Base-by-base conservation (phyloP, 1,140 invertebrate genomes). In the Bicyclus anynana region DNA sequence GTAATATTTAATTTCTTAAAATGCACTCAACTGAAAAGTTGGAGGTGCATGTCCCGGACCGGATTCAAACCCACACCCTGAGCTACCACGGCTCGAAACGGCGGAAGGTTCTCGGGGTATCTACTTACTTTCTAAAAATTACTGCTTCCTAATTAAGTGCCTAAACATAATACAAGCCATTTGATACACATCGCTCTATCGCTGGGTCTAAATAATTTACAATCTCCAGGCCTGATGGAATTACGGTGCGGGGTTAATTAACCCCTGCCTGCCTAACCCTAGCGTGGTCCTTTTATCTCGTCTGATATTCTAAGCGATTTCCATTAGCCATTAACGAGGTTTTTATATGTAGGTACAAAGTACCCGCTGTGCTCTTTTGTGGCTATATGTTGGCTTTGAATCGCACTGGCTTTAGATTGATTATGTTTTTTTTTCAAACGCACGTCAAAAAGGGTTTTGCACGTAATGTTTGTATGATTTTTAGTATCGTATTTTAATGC, bases 271-370 rank as follows among this genome's bases (percentile, higher is more conserved):
- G 37, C 12, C 29, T 40, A 40, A 16, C 16, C 37, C 5, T 16
- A 40, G 13, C 37, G 13, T 16, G 13, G 13, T 40, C 37, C 37
- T 17, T 40, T 40, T 40, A 40, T 40, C 37, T 40, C 37, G 17
- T 40, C 37, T 6, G 37, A 40, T 40, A 40, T 40, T 40, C 9
- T 14, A 40, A 40, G 37, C 14, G 37, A 40, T 40, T 40, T 40
- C 37, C 37, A 40, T 33, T 33, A 40, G 37, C 37, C 37, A 40
- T 17, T 40, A 40, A 40, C 13, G 37, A 40, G 37, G 37, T 40
- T 40, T 40, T 40, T 17, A 40, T 40, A 40, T 17, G 14, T 40
- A 33, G 29, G 3, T 40, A 12, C 17, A 17, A 40, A 40, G 16
- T 5, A 17, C 16, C 37, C 37, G 3, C 1, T 10, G 29, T 33